phyloP scores from a whole-genome alignment of 2,888 invertebrate species.

The Caenorhabditis wallacei region DNA sequence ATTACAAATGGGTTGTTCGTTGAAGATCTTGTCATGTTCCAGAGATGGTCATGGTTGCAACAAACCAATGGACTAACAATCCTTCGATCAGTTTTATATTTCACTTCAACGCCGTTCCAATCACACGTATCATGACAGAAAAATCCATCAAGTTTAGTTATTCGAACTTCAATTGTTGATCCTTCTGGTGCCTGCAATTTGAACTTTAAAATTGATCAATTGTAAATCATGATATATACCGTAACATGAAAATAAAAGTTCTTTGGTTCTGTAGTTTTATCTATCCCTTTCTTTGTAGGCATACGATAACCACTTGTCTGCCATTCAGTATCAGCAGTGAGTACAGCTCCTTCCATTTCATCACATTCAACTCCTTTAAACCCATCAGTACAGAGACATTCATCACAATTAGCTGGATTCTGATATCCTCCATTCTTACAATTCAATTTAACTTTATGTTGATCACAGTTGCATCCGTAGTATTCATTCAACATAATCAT shows the following conservation, averaged over 20 bases:
- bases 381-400: slow-evolving; percentile 83
- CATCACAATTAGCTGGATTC: slow-evolving; percentile 36
- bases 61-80: slow-evolving; percentile 28
- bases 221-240: not conserved
- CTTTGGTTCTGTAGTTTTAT: not conserved
- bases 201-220: not conserved
- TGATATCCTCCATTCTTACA: slow-evolving; percentile 49
- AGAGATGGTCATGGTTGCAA: slow-evolving; percentile 39
- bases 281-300: too few relatives aligned
- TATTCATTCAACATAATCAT: slow-evolving; percentile 32
- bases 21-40: slow-evolving; percentile 40
- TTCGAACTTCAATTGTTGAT: slow-evolving; percentile 26
- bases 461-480: slow-evolving; percentile 41
- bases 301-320: too few relatives aligned
- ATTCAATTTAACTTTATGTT: not conserved
- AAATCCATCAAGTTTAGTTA: not conserved
- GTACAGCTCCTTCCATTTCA: slow-evolving; percentile 78
- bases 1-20: slow-evolving; percentile 42
- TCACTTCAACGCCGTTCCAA: slow-evolving; percentile 44
- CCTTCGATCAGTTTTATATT: slow-evolving; percentile 29
- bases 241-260: not conserved
- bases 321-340: slow-evolving; percentile 18
- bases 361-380: slow-evolving; percentile 84
- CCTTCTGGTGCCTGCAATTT: slow-evolving; percentile 31
- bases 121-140: slow-evolving; percentile 30